These are phyloP conservation scores for Daubentonia madagascariensis DNA, from an alignment of 2,113 vertebrate species.

Conservation along the genomic window DNA sequence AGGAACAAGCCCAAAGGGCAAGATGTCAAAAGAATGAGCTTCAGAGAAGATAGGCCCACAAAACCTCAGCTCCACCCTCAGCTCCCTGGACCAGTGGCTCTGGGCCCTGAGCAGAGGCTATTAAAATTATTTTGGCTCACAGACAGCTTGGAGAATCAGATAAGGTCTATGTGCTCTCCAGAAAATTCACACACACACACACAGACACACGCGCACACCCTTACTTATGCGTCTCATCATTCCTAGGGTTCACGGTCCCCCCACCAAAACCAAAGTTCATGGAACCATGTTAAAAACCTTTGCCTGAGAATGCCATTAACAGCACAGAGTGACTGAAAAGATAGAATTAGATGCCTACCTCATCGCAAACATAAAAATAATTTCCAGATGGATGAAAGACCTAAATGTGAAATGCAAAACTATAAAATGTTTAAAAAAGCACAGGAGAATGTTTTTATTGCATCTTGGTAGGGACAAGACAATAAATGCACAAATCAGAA, in stretches of 20 bases:
- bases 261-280: background rate
- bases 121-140: fast-evolving
- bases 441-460: background rate
- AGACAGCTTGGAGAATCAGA: background rate
- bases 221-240: background rate
- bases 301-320: background rate
- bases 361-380: conserved; percentile 33
- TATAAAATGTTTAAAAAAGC: background rate
- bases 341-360: conserved; percentile 56
- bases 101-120: fast-evolving
- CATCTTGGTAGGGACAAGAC: background rate
- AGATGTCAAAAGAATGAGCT: background rate
- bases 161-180: too few species aligned
- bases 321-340: background rate
- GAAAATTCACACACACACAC: background rate
- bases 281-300: background rate
- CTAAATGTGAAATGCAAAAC: background rate
- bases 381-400: conserved; percentile 55
- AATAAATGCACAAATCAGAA: background rate
- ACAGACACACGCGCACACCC: too few species aligned
- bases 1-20: background rate
- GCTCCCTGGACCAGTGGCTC: background rate
- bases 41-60: background rate
- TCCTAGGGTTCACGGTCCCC: background rate
- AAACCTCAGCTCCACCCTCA: fast-evolving